A percentile compares a stretch with the other conserved stretches of the same genome.
phyloP scores from a whole-genome alignment of 2,113 vertebrate genomes.

The Aplodontia rufa region DNA sequence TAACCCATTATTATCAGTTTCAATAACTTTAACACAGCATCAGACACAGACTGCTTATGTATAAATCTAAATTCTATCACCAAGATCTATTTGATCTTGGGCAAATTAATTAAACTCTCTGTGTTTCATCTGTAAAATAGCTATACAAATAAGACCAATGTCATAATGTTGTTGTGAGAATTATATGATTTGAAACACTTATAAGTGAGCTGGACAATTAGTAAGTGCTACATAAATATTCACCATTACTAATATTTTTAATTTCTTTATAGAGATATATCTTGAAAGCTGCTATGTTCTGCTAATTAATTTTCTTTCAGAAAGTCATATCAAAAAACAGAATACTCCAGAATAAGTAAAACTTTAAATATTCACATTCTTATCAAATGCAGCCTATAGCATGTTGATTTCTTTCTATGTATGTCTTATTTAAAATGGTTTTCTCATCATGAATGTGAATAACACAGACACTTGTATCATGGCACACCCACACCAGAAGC shows the following conservation, averaged over 20 bases:
- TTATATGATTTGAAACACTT: neutral
- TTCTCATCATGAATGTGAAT: neutral
- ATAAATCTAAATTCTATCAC: neutral
- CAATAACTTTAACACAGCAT: neutral
- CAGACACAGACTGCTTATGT: neutral
- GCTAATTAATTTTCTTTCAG: neutral
- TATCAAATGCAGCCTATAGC: neutral
- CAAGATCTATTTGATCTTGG: neutral
- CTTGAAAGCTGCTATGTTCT: neutral
- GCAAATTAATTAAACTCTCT: neutral
- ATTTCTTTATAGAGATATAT: neutral
- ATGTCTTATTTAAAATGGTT: neutral
- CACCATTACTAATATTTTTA: neutral
- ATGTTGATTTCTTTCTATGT: neutral
- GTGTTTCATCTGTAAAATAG: neutral
- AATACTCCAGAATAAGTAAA: neutral
- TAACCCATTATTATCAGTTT: neutral
- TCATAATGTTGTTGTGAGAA: neutral
- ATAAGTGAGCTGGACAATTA: neutral
- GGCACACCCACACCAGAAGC: neutral
- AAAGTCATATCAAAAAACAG: neutral
- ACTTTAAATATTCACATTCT: neutral
- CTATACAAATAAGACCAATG: neutral
- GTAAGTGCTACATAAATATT: neutral
- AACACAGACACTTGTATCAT: neutral